These are phyloP conservation scores for Podilymbus podiceps DNA, from an alignment of 2,113 vertebrate genomes.

Conservation along the genomic window DNA sequence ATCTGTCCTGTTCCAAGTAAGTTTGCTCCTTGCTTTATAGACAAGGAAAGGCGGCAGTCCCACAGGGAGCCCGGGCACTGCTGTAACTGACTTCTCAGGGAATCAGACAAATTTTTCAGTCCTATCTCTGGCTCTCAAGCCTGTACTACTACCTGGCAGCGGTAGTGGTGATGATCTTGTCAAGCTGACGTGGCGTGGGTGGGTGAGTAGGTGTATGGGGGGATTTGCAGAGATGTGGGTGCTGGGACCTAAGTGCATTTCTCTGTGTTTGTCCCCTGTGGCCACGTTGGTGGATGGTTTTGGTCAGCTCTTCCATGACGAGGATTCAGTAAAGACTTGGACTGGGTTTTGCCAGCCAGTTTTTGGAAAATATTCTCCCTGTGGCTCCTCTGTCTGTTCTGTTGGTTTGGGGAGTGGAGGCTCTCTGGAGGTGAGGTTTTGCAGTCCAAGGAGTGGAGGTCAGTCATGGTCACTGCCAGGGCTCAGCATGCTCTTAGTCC, in stretches of 20 bases:
- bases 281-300: neutral
- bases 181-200: accelerated
- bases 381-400: neutral
- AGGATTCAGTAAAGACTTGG: neutral
- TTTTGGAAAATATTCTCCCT: neutral
- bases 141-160: neutral
- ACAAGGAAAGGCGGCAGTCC: neutral
- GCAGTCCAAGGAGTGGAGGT: neutral
- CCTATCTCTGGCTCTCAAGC: neutral
- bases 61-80: neutral
- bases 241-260: neutral
- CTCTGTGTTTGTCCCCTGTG: neutral
- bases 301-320: neutral
- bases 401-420: accelerated
- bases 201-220: neutral
- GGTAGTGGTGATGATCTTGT: neutral
- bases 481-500: accelerated
- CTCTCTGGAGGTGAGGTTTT: neutral
- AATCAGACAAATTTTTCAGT: neutral
- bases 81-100: neutral
- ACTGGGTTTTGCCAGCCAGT: neutral
- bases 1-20: neutral
- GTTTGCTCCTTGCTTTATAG: neutral
- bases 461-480: accelerated
- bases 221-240: neutral